These are phyloP conservation scores for Pteronotus mesoamericanus DNA, from an alignment of 2,797 vertebrate species.

Conservation along the genomic window DNA sequence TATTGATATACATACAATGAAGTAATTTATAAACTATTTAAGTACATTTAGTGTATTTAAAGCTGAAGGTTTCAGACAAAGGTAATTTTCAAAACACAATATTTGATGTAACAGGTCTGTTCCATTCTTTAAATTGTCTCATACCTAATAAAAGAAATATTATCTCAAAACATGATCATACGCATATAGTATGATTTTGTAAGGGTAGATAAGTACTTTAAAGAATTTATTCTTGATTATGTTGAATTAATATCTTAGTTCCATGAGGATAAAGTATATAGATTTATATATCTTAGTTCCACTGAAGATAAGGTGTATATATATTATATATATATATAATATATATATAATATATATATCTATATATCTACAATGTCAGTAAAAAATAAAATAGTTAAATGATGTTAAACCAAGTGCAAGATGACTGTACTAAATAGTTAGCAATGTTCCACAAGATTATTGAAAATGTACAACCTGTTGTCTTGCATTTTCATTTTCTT, in stretches of 20 bases:
- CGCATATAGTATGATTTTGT: not conserved
- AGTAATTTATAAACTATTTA: not conserved
- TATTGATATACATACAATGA: not conserved
- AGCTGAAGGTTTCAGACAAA: not conserved
- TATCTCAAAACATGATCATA: not conserved
- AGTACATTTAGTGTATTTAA: not conserved
- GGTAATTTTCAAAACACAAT: not conserved
- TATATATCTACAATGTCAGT: not conserved
- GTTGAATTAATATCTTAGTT: not conserved
- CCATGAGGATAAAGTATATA: not conserved
- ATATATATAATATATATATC: too few relatives aligned
- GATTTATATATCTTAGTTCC: too few relatives aligned
- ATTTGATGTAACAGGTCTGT: not conserved
- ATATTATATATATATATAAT: too few relatives aligned
- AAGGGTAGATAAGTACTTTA: not conserved
- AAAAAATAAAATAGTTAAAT: not conserved
- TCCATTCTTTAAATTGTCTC: slow-evolving; percentile 19
- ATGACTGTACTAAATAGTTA: not conserved
- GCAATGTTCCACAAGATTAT: not conserved
- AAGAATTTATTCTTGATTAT: not conserved
- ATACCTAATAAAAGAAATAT: not conserved
- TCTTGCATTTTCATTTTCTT: not conserved
- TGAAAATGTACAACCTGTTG: not conserved
- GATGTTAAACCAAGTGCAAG: not conserved
- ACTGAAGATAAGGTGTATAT: too few relatives aligned